Conservation (phyloP, 2,888 invertebrate genomes). For the Neocrepidodera transversa region DNA sequence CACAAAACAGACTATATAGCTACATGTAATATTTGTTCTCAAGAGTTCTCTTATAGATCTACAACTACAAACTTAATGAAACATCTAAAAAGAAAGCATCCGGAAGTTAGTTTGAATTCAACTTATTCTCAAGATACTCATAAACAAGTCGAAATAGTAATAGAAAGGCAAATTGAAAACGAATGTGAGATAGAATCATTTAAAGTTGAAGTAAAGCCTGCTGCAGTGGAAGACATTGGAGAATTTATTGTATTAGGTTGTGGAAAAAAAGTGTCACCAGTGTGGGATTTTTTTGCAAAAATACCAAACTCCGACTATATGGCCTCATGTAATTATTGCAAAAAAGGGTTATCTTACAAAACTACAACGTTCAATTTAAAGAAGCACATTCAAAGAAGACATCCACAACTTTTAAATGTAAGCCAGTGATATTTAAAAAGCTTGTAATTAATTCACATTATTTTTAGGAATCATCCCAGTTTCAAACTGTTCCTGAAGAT, state of each 20-base stretch:
- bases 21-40: slow-evolving; percentile 22
- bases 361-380: slow-evolving; percentile 2
- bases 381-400: slow-evolving; percentile 9
- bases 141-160: slow-evolving; percentile 20
- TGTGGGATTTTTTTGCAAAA: slow-evolving; percentile 13
- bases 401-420: not conserved
- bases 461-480: not conserved
- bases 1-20: slow-evolving; percentile 23
- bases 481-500: not conserved
- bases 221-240: not conserved
- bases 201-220: slow-evolving; percentile 22
- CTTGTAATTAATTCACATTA: not conserved
- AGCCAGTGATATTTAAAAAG: not conserved
- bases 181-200: slow-evolving; percentile 9
- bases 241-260: slow-evolving; percentile 9
- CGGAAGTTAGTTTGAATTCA: slow-evolving; percentile 4
- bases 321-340: slow-evolving; percentile 13
- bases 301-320: slow-evolving; percentile 8
- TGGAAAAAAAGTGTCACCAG: not conserved
- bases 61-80: slow-evolving; percentile 24
- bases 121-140: not conserved
- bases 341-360: slow-evolving; percentile 8
- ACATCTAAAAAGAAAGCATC: slow-evolving; percentile 21
- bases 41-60: slow-evolving; percentile 24
- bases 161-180: slow-evolving; percentile 18